Conservation (phyloP, 1,140 invertebrate species). For the Drosophila navojoa region DNA sequence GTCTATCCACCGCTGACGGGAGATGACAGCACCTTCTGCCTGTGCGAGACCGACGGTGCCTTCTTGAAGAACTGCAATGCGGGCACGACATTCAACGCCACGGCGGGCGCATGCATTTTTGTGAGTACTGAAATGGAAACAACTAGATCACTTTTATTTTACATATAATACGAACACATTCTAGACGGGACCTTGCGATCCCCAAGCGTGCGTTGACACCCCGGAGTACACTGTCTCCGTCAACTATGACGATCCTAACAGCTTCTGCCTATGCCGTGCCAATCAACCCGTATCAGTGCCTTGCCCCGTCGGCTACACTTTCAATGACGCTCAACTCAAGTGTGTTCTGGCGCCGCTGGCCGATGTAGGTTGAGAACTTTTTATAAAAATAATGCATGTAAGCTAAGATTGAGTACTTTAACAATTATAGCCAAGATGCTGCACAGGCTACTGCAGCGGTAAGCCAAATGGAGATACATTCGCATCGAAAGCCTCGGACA, state of each 20-base stretch:
- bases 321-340: not conserved
- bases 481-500: constrained; percentile 33
- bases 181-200: constrained; percentile 64
- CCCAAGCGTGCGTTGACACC: constrained; percentile 19
- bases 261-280: constrained; percentile 63
- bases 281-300: constrained; percentile 41
- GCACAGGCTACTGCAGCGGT: constrained; percentile 34
- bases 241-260: constrained; percentile 48
- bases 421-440: constrained; percentile 51
- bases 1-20: constrained; percentile 35
- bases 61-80: constrained; percentile 36
- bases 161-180: not conserved
- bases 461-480: constrained; percentile 44
- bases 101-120: constrained; percentile 25
- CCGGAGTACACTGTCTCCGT: constrained; percentile 31
- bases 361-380: constrained; percentile 41
- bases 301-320: constrained; percentile 65
- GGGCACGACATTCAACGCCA: constrained; percentile 37
- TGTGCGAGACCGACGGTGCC: constrained; percentile 41
- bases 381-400: not conserved
- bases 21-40: constrained; percentile 54
- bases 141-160: not conserved
- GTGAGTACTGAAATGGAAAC: constrained; percentile 28
- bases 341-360: constrained; percentile 33
- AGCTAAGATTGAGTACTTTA: not conserved